Conservation (phyloP, 2,797 vertebrate genomes). For the Helicolenus hilgendorfi region DNA sequence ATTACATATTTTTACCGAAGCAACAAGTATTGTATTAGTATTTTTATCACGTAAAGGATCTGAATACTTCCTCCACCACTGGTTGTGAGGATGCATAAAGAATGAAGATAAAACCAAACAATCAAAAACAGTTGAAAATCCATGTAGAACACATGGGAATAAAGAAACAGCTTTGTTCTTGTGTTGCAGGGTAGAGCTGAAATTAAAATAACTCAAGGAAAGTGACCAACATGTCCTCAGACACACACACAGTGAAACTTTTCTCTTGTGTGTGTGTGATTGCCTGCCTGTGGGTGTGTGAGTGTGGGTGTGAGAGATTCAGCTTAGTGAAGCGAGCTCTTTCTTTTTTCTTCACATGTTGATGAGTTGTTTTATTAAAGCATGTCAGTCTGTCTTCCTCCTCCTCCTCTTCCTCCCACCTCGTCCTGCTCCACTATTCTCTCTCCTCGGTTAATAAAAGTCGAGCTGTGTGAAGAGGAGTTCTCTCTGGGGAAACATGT, state of each 20-base stretch:
- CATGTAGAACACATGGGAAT: background rate
- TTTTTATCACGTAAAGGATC: too few species aligned
- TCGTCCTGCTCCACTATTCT: background rate
- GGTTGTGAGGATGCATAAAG: background rate
- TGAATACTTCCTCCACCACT: background rate
- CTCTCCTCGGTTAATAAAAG: slow-evolving; percentile 26
- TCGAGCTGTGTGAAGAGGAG: slow-evolving; percentile 29
- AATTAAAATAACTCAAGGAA: background rate
- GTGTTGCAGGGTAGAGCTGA: background rate
- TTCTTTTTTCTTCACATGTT: background rate
- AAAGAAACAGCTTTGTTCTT: background rate
- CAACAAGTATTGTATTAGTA: too few species aligned
- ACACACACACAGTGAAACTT: background rate
- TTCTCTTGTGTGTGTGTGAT: background rate
- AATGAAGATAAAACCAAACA: background rate
- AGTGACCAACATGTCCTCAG: background rate
- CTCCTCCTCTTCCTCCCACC: slow-evolving; percentile 34
- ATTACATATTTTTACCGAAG: too few species aligned
- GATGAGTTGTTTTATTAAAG: slow-evolving; percentile 41
- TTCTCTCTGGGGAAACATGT: slow-evolving; percentile 29
- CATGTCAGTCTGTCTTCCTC: slow-evolving; percentile 31
- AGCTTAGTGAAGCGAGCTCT: background rate
- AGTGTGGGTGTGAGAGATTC: slow-evolving; percentile 39
- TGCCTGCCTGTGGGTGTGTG: slow-evolving; percentile 21
- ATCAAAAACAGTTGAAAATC: background rate